Evolutionary conservation across 2,888 invertebrate species (phyloP).

Genomic region (Beris morrisii): DNA sequence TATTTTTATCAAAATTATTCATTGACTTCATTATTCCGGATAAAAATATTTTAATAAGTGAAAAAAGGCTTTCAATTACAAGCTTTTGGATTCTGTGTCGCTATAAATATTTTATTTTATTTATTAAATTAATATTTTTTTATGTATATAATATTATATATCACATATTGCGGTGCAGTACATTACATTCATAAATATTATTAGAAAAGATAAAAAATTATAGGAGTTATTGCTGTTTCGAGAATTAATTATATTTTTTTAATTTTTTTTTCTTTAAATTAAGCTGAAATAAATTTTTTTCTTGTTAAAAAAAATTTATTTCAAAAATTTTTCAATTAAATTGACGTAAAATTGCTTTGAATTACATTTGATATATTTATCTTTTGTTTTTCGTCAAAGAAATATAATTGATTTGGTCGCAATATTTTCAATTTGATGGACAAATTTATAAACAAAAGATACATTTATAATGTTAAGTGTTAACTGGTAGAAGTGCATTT

Average conservation of each 20-base stretch:
- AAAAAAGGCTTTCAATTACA: conserved; percentile 21
- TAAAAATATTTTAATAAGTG: conserved; percentile 34
- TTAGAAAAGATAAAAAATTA: neutral
- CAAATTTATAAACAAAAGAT: no score
- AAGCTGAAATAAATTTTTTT: neutral
- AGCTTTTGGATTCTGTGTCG: neutral
- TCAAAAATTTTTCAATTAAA: neutral
- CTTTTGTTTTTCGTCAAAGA: no score
- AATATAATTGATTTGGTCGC: no score
- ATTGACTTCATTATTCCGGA: conserved; percentile 3
- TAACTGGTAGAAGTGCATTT: no score
- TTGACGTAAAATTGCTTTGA: no score
- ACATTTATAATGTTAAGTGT: no score
- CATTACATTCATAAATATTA: conserved; percentile 6
- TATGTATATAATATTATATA: conserved; percentile 28
- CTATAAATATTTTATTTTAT: neutral
- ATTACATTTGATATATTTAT: no score
- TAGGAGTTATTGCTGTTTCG: neutral
- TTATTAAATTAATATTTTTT: conserved; percentile 21
- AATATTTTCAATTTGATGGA: no score
- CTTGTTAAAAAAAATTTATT: neutral
- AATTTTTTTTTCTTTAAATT: neutral
- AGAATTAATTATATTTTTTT: neutral
- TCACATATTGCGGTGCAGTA: conserved; percentile 38
- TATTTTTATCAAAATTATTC: conserved; percentile 32